Evolutionary conservation across 1,140 invertebrate species (phyloP).

Genomic region (Conopomorpha cramerella): DNA sequence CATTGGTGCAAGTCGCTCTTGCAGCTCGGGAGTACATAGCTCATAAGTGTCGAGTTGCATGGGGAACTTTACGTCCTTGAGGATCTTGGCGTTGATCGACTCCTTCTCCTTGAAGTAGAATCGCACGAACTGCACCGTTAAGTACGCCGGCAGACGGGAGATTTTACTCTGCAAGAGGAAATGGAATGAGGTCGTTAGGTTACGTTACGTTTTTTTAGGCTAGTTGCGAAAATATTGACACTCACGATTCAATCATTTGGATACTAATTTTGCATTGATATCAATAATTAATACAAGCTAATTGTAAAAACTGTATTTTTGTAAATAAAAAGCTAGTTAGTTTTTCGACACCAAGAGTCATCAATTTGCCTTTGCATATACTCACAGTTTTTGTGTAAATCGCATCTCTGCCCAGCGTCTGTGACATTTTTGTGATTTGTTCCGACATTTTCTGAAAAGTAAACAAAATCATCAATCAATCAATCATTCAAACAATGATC

Average conservation of each 20-base stretch:
- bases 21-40: constrained; percentile 88
- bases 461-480: too few relatives aligned
- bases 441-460: constrained; percentile 86
- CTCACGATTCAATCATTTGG: too few relatives aligned
- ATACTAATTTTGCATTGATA: too few relatives aligned
- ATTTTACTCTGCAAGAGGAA: constrained; percentile 79
- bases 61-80: constrained; percentile 98
- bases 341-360: too few relatives aligned
- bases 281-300: too few relatives aligned
- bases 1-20: constrained; percentile 89
- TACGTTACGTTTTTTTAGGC: too few relatives aligned
- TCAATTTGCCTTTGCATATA: too few relatives aligned
- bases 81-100: constrained; percentile 94
- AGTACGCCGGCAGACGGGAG: constrained; percentile 91
- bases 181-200: too few relatives aligned
- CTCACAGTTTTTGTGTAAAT: constrained; percentile 91
- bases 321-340: too few relatives aligned
- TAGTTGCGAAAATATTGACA: too few relatives aligned
- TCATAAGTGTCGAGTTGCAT: constrained; percentile 95
- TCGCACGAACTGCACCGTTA: constrained; percentile 96
- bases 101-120: constrained; percentile 99
- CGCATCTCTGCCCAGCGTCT: constrained; percentile 85
- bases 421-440: constrained; percentile 91
- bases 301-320: constrained; percentile 2
- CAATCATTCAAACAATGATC: too few relatives aligned